A percentile compares a stretch with the other conserved stretches of the same genome.
These are phyloP conservation scores for Cynaeus angustus DNA, from an alignment of 2,888 invertebrate species.

Conservation along the genomic window DNA sequence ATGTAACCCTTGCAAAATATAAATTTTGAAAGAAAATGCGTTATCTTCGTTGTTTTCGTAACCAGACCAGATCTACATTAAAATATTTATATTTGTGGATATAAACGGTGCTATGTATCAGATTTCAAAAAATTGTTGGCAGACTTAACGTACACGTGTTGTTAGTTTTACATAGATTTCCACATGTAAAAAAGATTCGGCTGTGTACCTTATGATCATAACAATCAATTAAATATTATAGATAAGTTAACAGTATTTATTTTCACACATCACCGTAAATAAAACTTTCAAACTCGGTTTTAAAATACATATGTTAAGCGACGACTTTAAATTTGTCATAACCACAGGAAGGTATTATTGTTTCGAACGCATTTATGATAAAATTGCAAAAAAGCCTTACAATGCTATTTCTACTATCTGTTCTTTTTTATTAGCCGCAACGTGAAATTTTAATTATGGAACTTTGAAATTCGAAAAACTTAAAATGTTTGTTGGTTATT, in stretches of 20 bases:
- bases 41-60: constrained; percentile 24
- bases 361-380: constrained; percentile 1
- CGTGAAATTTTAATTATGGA: too few species aligned
- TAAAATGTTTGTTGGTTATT: too few species aligned
- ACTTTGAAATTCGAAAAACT: too few species aligned
- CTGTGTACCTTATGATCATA: not conserved
- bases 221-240: not conserved
- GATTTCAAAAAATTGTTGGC: too few species aligned
- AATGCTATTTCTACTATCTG: not conserved
- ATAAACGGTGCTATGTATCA: constrained; percentile 1
- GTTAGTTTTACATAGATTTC: too few species aligned
- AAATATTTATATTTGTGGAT: constrained; percentile 18
- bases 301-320: too few species aligned
- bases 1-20: too few species aligned
- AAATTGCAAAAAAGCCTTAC: not conserved
- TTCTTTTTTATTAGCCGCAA: too few species aligned
- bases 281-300: not conserved
- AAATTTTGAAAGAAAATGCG: constrained; percentile 1
- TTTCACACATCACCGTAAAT: not conserved
- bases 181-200: not conserved
- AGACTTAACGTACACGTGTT: too few species aligned
- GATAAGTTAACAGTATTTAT: not conserved
- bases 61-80: constrained; percentile 13
- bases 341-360: constrained; percentile 4
- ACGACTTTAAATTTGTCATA: constrained; percentile 1